phyloP scores from a whole-genome alignment of 2,797 vertebrate genomes.

The Peromyscus attwateri region DNA sequence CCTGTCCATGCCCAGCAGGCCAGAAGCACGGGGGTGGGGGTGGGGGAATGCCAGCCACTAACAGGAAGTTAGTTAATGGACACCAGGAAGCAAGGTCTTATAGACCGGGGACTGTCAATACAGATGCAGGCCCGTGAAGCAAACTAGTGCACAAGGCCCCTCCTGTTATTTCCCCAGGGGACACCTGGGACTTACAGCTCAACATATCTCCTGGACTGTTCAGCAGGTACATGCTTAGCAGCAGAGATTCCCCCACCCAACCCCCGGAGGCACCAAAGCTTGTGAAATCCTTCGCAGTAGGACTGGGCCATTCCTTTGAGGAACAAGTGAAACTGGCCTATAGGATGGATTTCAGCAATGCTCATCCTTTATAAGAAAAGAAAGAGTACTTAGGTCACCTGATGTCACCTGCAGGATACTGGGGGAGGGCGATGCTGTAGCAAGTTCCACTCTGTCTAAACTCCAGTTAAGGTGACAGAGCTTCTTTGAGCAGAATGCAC shows the following conservation, averaged over 20 bases:
- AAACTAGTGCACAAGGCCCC: neutral
- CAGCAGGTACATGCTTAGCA: neutral
- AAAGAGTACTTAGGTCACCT: neutral
- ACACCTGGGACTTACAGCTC: neutral
- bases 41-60: neutral
- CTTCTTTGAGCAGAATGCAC: neutral
- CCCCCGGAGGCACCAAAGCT: neutral
- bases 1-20: neutral
- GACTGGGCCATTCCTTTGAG: neutral
- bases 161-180: neutral
- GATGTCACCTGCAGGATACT: neutral
- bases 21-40: too few relatives aligned
- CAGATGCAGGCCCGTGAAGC: neutral
- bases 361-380: neutral
- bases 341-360: neutral
- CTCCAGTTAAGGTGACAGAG: neutral
- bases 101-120: neutral
- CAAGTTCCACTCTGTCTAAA: neutral
- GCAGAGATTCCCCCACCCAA: neutral
- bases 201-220: neutral
- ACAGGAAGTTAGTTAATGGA: slow-evolving; percentile 65
- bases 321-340: neutral
- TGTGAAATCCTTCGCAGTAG: neutral
- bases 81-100: neutral
- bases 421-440: neutral